Conservation (phyloP, 2,113 vertebrate species). For the Hystrix brachyura region DNA sequence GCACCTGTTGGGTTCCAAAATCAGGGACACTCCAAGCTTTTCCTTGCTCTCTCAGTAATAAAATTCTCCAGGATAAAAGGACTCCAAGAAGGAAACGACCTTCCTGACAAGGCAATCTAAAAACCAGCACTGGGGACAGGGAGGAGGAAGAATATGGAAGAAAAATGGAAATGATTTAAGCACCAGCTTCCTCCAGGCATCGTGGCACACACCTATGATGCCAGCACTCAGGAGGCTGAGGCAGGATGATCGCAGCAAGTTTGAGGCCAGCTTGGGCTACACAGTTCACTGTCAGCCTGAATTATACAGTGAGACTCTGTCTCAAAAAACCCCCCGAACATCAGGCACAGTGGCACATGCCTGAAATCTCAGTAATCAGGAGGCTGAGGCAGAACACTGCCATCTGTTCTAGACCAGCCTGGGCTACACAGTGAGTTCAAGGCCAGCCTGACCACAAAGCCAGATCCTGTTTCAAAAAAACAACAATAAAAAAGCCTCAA, state of each 20-base stretch:
- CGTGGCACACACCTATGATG: not conserved
- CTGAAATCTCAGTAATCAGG: not conserved
- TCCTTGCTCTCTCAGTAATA: not conserved
- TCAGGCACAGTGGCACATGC: not conserved
- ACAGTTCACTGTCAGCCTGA: not conserved
- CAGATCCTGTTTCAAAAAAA: not conserved
- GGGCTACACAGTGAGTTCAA: too few relatives aligned
- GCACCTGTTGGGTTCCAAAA: not conserved
- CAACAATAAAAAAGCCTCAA: not conserved
- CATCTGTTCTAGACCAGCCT: not conserved
- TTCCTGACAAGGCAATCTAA: slow-evolving; percentile 26
- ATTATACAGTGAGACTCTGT: not conserved
- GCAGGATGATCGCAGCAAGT: not conserved
- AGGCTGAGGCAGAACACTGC: not conserved
- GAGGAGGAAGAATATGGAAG: not conserved
- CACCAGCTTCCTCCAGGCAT: not conserved
- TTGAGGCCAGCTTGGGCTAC: not conserved
- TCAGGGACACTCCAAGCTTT: slow-evolving; percentile 6
- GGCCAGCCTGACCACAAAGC: not conserved
- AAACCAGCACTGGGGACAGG: not conserved
- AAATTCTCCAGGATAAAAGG: slow-evolving; percentile 31
- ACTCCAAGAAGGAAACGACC: not conserved
- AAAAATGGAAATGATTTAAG: slow-evolving; percentile 29
- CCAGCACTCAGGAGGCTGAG: not conserved
- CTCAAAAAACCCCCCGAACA: not conserved